Evolutionary conservation across 2,797 vertebrate genomes (phyloP).

Genomic region (Sebastes melanostomus): DNA sequence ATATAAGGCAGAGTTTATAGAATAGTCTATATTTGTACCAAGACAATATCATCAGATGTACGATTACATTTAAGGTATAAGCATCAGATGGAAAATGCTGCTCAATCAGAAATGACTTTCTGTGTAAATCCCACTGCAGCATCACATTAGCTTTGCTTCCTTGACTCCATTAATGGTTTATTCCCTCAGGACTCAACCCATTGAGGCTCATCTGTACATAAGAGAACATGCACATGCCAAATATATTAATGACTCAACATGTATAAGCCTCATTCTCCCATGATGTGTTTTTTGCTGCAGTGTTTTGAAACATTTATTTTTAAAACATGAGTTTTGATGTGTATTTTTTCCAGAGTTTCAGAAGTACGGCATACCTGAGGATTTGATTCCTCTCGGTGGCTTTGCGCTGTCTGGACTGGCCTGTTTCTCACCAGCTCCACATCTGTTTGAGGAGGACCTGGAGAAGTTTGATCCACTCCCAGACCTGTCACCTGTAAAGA

Average conservation of each 20-base stretch:
- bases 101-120: not conserved
- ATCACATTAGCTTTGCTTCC: not conserved
- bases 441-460: slow-evolving; percentile 32
- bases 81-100: not conserved
- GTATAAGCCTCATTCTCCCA: not conserved
- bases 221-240: not conserved
- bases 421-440: slow-evolving; percentile 22
- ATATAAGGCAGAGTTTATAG: not conserved
- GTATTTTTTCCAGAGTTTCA: slow-evolving; percentile 62
- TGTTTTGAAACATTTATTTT: not conserved
- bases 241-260: not conserved
- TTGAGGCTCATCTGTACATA: not conserved
- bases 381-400: slow-evolving; percentile 60
- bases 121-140: not conserved
- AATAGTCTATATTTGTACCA: not conserved
- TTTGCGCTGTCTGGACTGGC: slow-evolving; percentile 66
- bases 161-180: not conserved
- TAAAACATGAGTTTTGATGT: not conserved
- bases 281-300: not conserved
- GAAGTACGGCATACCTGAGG: slow-evolving; percentile 65
- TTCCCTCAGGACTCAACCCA: not conserved
- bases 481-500: slow-evolving; percentile 49
- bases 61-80: not conserved
- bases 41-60: not conserved
- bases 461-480: slow-evolving; percentile 34